A percentile compares a stretch with the other conserved stretches of the same genome.
phyloP scores from a whole-genome alignment of 2,888 invertebrate species.

The Lasioglossum malachurum region DNA sequence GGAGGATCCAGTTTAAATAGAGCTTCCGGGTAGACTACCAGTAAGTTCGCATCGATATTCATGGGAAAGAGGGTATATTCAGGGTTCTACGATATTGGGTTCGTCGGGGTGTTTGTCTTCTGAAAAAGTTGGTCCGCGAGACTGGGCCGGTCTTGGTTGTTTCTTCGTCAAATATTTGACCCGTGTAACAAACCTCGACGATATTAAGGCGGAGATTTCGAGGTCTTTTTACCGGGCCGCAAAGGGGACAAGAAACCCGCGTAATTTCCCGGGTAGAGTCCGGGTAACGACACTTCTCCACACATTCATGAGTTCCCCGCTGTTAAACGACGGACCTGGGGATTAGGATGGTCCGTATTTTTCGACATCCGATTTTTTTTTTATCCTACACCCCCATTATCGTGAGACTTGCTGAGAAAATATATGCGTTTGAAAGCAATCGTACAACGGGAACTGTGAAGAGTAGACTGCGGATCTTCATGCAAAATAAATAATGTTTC shows the following conservation, averaged over 20 bases:
- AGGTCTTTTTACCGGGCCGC: background rate
- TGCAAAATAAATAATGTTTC: no score
- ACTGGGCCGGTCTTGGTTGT: slow-evolving; percentile 1
- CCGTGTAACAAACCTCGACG: slow-evolving; percentile 10
- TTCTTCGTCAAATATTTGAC: slow-evolving; percentile 42
- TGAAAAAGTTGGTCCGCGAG: slow-evolving; percentile 39
- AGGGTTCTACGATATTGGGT: slow-evolving; percentile 39
- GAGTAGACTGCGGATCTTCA: no score
- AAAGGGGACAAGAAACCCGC: background rate
- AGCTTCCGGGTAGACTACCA: background rate
- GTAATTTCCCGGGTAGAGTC: background rate
- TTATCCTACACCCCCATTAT: background rate
- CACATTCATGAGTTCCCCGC: slow-evolving; percentile 22
- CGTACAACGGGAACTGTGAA: no score
- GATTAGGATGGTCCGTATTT: background rate
- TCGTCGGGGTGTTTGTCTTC: slow-evolving; percentile 32
- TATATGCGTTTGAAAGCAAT: no score
- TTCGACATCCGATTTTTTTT: background rate
- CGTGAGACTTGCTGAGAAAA: background rate
- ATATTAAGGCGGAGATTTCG: slow-evolving; percentile 10
- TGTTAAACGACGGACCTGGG: slow-evolving; percentile 9
- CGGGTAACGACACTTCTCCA: slow-evolving; percentile 16
- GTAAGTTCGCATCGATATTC: slow-evolving; percentile 38
- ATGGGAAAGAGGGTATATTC: slow-evolving; percentile 11
- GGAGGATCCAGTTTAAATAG: slow-evolving; percentile 22